Base-by-base conservation (phyloP, 1,140 invertebrate species). In the Bradysia coprophila region DNA sequence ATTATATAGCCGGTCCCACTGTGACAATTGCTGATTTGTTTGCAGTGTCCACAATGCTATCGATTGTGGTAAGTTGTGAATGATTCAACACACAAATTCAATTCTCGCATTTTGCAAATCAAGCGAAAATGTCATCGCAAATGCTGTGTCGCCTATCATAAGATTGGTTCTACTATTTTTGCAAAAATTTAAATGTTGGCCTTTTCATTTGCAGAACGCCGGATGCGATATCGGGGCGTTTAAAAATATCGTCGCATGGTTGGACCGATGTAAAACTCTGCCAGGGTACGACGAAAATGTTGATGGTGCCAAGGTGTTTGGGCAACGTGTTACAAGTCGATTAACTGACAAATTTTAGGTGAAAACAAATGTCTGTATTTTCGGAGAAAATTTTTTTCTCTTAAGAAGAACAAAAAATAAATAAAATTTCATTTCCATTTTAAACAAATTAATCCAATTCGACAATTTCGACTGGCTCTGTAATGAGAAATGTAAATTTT, bases 11-110 rank as follows among this genome's bases (percentile, higher is more conserved):
- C 21, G 73, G 72, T 9, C 60, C 73, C 13, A 50, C 65, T 19
- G 49, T 72, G 21, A 81, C 78, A 6, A 68, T 81, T 42, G 79
- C 78, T 36, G 78, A 77, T 54, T 69, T 69, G 45, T 59, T 63
- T 10, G 66, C 71, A 39, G 59, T 65, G 41, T 63, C 67, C 15
- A 69, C 69, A 24, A 46, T 72, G 22, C 63, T 63, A 8, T 62
- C 62, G 45, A 66, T 73, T 46, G 56, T 74, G 50, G 75, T 75
- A 64, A 59, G 62, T 54, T 16, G 21, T 42, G 40, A 41, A n/a
- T n/a, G n/a, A n/a, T n/a, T n/a, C n/a, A n/a, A n/a, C n/a, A n/a
- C n/a, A n/a, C n/a, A n/a, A n/a, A n/a, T n/a, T n/a, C n/a, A n/a
- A n/a, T n/a, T n/a, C n/a, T n/a, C n/a, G n/a, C n/a, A n/a, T n/a